A percentile compares a stretch with the other conserved stretches of the same genome.
Conservation (phyloP, 2,797 vertebrate genomes). For the Melanotaenia parkinsoni region DNA sequence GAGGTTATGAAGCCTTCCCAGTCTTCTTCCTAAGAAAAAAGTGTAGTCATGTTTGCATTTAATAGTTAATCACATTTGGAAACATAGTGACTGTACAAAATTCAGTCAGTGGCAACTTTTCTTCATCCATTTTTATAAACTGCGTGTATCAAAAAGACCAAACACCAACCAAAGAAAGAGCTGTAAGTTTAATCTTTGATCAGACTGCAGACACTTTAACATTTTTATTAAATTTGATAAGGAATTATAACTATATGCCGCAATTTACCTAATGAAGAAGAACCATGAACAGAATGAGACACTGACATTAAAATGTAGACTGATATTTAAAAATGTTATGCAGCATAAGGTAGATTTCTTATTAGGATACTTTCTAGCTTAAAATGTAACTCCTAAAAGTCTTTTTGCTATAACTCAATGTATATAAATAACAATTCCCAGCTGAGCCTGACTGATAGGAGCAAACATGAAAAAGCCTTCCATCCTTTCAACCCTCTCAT, state of each 20-base stretch:
- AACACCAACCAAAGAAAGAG: neutral
- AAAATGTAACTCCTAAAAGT: neutral
- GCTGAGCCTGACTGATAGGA: conserved; percentile 4
- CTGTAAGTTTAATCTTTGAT: neutral
- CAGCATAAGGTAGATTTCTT: neutral
- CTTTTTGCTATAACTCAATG: neutral
- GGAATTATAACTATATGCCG: neutral
- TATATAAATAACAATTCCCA: neutral
- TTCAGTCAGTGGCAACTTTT: neutral
- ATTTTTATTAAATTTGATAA: neutral
- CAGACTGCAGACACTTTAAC: neutral
- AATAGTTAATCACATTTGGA: neutral
- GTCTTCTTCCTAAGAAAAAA: neutral
- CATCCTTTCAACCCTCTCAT: conserved; percentile 25
- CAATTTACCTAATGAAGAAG: neutral
- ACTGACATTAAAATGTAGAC: neutral
- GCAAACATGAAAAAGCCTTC: conserved; percentile 22
- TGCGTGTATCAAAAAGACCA: neutral
- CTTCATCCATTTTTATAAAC: neutral
- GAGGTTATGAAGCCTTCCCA: conserved; percentile 10
- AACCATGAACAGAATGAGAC: neutral
- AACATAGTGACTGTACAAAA: neutral
- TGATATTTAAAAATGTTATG: neutral
- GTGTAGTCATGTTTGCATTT: neutral
- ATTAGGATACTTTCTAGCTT: neutral